A percentile compares a stretch with the other conserved stretches of the same genome.
phyloP scores from a whole-genome alignment of 1,140 invertebrate species.

The Carcinoscorpius rotundicauda region DNA sequence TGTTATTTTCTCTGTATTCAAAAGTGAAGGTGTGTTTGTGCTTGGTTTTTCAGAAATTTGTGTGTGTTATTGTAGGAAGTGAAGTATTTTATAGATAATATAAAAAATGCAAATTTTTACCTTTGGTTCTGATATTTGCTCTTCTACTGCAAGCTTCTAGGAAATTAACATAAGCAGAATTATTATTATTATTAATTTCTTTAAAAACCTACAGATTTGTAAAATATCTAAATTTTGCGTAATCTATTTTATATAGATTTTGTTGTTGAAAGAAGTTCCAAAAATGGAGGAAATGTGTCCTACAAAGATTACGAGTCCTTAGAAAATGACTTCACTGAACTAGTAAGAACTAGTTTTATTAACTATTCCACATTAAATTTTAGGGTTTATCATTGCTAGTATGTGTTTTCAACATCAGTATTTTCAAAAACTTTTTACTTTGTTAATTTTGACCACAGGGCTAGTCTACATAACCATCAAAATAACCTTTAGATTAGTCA shows the following conservation, averaged over 20 bases:
- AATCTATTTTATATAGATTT: slow-evolving; percentile 14
- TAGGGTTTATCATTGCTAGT: no score
- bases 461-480: no score
- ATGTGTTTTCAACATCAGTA: no score
- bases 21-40: slow-evolving; percentile 41
- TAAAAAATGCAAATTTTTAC: background rate
- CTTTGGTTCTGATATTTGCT: no score
- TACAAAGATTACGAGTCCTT: slow-evolving; percentile 63
- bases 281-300: slow-evolving; percentile 54
- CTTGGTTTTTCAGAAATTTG: background rate
- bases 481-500: no score
- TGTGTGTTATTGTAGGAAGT: slow-evolving; percentile 2
- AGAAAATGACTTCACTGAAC: slow-evolving; percentile 32
- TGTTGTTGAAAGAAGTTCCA: slow-evolving; percentile 33
- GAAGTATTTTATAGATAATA: slow-evolving; percentile 2
- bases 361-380: background rate
- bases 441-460: no score
- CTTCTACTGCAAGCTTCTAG: no score
- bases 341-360: slow-evolving; percentile 26
- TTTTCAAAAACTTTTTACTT: no score
- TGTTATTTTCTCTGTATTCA: slow-evolving; percentile 79
- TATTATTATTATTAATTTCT: no score
- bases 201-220: no score
- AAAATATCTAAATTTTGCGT: no score
- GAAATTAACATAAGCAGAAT: no score